Base-by-base conservation (phyloP, 2,113 vertebrate species). In the Otocyon megalotis region DNA sequence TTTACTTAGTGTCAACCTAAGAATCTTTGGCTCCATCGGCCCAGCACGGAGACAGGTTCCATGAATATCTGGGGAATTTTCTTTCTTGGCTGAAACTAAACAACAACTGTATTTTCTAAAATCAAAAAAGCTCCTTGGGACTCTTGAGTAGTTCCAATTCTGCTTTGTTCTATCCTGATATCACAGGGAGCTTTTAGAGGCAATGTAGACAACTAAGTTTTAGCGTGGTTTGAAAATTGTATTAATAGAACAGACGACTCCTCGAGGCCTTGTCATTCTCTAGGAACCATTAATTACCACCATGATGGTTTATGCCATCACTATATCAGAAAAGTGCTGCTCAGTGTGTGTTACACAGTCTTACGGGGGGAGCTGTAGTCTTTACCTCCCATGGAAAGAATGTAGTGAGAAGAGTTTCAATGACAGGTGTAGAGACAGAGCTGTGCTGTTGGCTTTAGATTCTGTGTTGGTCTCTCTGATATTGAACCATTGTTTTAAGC, bases 281-380 rank as follows among this genome's bases (percentile, higher is more conserved):
- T 87, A 88, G 84, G 84, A 97, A n/a, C 79, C 48, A 65, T 58
- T 96, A 58, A 97, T 97, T 97, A 96, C 77, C 82, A n/a, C 74
- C 56, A 15, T 8, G 8, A 63, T 90, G 58, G 96, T 83, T 88
- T 43, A 43, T 43, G 43, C 43, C 43, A 43, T 43, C 43, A 43
- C 43, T 43, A 7, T 43, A 43, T 43, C 77, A 93, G 88, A 92
- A 90, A 96, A 81, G 26, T 76, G 65, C 43, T 67, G 63, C 28
- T 90, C 22, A 11, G 53, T n/a, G 20, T 93, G 74, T 69, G 22
- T 79, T 95, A 93, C 89, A 86, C 58, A 58, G 20, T 71, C 84
- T 89, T 5, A 0, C 14, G 83, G 60, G 65, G 62, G 37, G 67
- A 89, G 63, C 10, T 60, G 10, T 48, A n/a, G 56, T 63, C 82